phyloP scores from a whole-genome alignment of 2,797 vertebrate species.

The Sphenodon punctatus region DNA sequence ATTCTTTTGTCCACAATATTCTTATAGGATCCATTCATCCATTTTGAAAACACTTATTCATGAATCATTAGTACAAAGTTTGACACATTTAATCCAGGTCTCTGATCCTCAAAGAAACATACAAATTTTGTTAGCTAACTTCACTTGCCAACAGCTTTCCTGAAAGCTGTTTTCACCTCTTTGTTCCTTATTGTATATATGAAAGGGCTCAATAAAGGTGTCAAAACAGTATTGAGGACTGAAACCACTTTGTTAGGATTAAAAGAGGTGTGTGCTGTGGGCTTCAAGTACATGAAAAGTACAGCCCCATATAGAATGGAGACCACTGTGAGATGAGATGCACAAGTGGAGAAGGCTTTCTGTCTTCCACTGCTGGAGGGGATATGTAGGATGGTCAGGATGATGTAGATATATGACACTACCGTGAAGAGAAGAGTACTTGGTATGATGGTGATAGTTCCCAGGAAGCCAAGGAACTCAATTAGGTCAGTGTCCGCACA shows the following conservation, averaged over 20 bases:
- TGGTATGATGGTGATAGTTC: not conserved
- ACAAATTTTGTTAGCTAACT: too few species aligned
- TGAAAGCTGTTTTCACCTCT: slow-evolving; percentile 48
- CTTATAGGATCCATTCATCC: too few species aligned
- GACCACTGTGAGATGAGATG: slow-evolving; percentile 58
- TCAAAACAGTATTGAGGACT: slow-evolving; percentile 51
- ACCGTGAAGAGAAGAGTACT: slow-evolving; percentile 41
- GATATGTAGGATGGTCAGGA: slow-evolving; percentile 41
- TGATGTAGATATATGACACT: slow-evolving; percentile 50
- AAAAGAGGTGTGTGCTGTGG: slow-evolving; percentile 24
- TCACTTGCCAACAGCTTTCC: slow-evolving; percentile 1
- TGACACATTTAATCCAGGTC: too few species aligned
- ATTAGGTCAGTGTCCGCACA: slow-evolving; percentile 44
- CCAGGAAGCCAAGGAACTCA: slow-evolving; percentile 36
- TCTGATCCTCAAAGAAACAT: too few species aligned
- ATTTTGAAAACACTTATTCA: too few species aligned
- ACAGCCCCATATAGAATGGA: slow-evolving; percentile 60
- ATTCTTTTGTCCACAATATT: too few species aligned
- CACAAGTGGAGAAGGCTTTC: slow-evolving; percentile 61
- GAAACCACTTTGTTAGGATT: slow-evolving; percentile 41
- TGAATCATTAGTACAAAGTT: too few species aligned
- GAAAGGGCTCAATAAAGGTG: slow-evolving; percentile 58
- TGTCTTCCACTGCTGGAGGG: slow-evolving; percentile 40
- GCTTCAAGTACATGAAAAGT: slow-evolving; percentile 52
- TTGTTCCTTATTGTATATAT: slow-evolving; percentile 58